Conservation (phyloP, 2,113 vertebrate species). For the Paradoxurus hermaphroditus region DNA sequence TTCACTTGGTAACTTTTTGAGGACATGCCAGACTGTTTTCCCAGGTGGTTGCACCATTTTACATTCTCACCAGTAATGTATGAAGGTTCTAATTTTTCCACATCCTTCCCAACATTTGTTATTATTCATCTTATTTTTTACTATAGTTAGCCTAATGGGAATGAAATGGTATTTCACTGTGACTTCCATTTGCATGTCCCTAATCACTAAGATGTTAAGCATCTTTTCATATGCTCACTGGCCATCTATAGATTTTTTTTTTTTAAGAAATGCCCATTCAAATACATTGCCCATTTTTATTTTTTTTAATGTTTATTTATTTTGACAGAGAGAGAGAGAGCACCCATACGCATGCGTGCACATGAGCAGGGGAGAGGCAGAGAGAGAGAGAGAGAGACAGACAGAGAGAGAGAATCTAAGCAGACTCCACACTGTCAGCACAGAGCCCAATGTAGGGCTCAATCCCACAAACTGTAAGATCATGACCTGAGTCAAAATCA, state of each 20-base stretch:
- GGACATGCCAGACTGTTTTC: background rate
- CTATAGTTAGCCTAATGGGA: background rate
- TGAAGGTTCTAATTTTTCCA: background rate
- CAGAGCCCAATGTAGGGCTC: no score
- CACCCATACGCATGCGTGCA: fast-evolving
- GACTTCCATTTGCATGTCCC: background rate
- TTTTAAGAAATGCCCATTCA: background rate
- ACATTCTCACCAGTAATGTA: background rate
- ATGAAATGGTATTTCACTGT: background rate
- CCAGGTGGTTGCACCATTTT: background rate
- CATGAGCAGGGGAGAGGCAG: no score
- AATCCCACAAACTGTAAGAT: no score
- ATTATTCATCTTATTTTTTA: background rate
- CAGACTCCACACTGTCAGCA: no score
- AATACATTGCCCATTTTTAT: background rate
- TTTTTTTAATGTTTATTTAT: no score
- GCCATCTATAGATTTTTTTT: background rate
- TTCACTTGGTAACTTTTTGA: background rate
- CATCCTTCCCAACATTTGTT: background rate
- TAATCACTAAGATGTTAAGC: background rate
- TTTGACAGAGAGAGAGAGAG: no score
- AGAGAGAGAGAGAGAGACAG: no score
- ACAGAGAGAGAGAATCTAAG: no score
- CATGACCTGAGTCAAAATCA: no score
- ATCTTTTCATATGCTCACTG: background rate